Conservation (phyloP, 2,888 invertebrate genomes). For the Clostera curtula region DNA sequence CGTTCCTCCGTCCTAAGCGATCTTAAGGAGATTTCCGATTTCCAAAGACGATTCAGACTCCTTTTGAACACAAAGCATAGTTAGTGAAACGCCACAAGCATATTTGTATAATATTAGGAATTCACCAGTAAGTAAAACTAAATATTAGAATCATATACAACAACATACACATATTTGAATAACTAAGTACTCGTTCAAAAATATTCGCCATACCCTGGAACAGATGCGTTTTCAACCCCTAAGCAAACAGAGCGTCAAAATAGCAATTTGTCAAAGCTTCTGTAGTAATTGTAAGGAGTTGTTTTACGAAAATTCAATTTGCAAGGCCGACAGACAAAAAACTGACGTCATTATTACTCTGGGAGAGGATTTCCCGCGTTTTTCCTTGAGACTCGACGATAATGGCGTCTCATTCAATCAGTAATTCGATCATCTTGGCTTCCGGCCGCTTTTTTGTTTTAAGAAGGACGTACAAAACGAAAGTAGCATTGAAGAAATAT, state of each 20-base stretch:
- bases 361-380: constrained; percentile 19
- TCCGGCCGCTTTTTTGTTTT: constrained; percentile 11
- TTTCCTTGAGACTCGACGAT: constrained; percentile 18
- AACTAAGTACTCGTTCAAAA: too few relatives aligned
- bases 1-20: constrained; percentile 66
- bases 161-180: too few relatives aligned
- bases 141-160: too few relatives aligned
- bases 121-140: too few relatives aligned
- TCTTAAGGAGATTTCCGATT: constrained; percentile 39
- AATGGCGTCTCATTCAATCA: constrained; percentile 26
- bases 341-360: constrained; percentile 25
- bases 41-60: constrained; percentile 73
- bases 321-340: constrained; percentile 22
- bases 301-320: constrained; percentile 61
- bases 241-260: too few relatives aligned
- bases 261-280: too few relatives aligned
- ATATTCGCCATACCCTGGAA: too few relatives aligned
- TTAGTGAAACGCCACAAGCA: constrained; percentile 10
- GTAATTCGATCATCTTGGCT: constrained; percentile 30
- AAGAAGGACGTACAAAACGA: too few relatives aligned
- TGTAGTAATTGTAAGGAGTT: constrained; percentile 46
- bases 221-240: too few relatives aligned
- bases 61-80: constrained; percentile 61
- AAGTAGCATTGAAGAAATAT: too few relatives aligned
- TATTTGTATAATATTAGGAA: too few relatives aligned